Evolutionary conservation across 30 jellyfish, hydroid and myxozoan species (phyloP).

Genomic region (Chironex yamaguchii): DNA sequence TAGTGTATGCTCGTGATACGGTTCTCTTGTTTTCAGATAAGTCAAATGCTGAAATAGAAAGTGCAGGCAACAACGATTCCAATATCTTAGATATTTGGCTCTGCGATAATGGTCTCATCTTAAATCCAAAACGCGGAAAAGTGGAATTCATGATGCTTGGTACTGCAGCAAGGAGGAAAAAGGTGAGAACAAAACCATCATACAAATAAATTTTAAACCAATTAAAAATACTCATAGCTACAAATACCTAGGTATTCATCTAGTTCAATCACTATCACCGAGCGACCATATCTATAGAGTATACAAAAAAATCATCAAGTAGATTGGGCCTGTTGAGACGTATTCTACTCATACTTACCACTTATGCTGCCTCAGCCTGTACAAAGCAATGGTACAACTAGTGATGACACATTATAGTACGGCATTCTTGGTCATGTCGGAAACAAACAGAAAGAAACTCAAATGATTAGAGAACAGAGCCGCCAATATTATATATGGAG

Average conservation of each 20-base stretch:
- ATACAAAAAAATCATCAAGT: slow-evolving; percentile 12
- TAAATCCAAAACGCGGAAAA: slow-evolving; percentile 33
- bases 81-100: slow-evolving; percentile 26
- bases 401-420: too few species aligned
- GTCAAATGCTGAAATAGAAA: slow-evolving; percentile 15
- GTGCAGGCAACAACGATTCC: slow-evolving; percentile 34
- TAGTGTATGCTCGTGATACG: slow-evolving; percentile 64
- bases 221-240: background rate
- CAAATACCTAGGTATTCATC: slow-evolving; percentile 22
- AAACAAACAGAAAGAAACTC: too few species aligned
- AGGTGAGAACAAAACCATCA: too few species aligned
- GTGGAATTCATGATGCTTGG: slow-evolving; percentile 53
- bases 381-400: too few species aligned
- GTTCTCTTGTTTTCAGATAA: slow-evolving; percentile 24
- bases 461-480: too few species aligned
- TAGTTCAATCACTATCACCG: slow-evolving; percentile 20
- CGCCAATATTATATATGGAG: too few species aligned
- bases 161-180: slow-evolving; percentile 49
- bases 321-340: slow-evolving; percentile 21
- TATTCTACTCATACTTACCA: slow-evolving; percentile 24
- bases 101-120: slow-evolving; percentile 49
- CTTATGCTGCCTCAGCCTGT: slow-evolving; percentile 24
- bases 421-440: too few species aligned
- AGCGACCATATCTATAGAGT: slow-evolving; percentile 19
- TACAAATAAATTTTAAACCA: too few species aligned